Evolutionary conservation across 2,888 invertebrate species (phyloP).

Genomic region (Leptinotarsa rubiginosa): DNA sequence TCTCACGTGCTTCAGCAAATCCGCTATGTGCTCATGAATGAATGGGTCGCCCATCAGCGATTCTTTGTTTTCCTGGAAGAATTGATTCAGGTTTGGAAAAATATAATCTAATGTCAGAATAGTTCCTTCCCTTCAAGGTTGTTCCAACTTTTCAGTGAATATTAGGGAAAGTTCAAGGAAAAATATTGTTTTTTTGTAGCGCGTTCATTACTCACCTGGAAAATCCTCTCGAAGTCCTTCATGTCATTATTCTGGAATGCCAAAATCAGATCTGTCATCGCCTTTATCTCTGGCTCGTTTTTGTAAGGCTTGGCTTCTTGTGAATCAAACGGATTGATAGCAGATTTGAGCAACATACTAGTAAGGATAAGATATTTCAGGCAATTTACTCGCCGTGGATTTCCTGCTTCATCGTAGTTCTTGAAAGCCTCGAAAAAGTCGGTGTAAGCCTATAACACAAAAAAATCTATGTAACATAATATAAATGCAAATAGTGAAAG

Average conservation of each 20-base stretch:
- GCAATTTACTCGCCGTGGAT: slow-evolving; percentile 94
- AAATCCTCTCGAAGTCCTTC: slow-evolving; percentile 94
- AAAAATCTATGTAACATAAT: background rate
- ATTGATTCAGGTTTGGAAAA: too few relatives aligned
- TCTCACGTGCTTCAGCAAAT: slow-evolving; percentile 91
- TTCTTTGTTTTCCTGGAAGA: slow-evolving; percentile 73
- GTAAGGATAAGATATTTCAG: slow-evolving; percentile 97
- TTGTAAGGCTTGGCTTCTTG: slow-evolving; percentile 99
- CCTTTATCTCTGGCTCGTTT: slow-evolving; percentile 97
- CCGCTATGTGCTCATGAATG: slow-evolving; percentile 96
- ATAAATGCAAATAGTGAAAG: too few relatives aligned
- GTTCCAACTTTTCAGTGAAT: too few relatives aligned
- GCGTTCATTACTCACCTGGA: slow-evolving; percentile 68
- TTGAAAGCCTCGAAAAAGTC: slow-evolving; percentile 99
- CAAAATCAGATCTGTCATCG: slow-evolving; percentile 97
- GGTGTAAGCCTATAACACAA: slow-evolving; percentile 80
- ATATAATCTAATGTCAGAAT: too few relatives aligned
- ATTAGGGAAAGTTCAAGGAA: too few relatives aligned
- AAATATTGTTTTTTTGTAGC: background rate
- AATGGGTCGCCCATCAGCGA: slow-evolving; percentile 96
- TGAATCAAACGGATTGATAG: slow-evolving; percentile 99
- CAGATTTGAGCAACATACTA: slow-evolving; percentile 99
- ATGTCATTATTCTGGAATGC: slow-evolving; percentile 98
- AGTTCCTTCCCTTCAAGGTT: too few relatives aligned
- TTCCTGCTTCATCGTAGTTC: slow-evolving; percentile 99